Evolutionary conservation across 92 coral and sea anemone genomes (phyloP).

Genomic region (Umimayanthus chanpuru): DNA sequence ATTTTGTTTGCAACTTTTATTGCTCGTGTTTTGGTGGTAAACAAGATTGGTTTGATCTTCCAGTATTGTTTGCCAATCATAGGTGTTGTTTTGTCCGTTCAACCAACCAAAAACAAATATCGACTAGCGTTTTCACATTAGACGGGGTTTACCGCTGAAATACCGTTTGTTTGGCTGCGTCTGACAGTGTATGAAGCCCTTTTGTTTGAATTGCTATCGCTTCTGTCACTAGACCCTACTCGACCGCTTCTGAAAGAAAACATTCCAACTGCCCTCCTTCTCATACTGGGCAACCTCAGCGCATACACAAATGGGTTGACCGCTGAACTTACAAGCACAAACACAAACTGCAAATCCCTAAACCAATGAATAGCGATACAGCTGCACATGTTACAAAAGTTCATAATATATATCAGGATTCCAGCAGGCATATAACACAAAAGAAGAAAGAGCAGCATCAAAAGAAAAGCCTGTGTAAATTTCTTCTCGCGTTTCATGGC

Average conservation of each 20-base stretch:
- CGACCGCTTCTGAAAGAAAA: background rate
- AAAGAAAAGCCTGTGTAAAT: conserved; percentile 19
- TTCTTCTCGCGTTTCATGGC: conserved; percentile 22
- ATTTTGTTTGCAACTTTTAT: too few species aligned
- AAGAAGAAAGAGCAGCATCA: conserved; percentile 11
- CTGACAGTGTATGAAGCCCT: background rate
- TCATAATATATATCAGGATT: conserved; percentile 33
- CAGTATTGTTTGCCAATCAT: too few species aligned
- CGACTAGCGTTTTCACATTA: background rate
- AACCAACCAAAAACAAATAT: too few species aligned
- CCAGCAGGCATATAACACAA: conserved; percentile 24
- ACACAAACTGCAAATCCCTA: conserved; percentile 38
- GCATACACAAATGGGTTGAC: conserved; percentile 42
- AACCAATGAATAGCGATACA: conserved; percentile 37
- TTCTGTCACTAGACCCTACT: background rate
- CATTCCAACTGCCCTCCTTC: background rate
- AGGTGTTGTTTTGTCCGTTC: too few species aligned
- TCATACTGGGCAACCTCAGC: conserved; percentile 21
- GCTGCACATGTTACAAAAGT: conserved; percentile 26
- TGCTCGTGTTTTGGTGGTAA: too few species aligned
- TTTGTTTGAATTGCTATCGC: background rate
- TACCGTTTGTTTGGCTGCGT: background rate
- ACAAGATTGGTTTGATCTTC: too few species aligned
- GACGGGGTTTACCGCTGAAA: background rate
- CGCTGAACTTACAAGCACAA: conserved; percentile 36